Percentiles rank a stretch among this genome's conserved stretches.
Evolutionary conservation across 2,797 vertebrate species (phyloP).

Genomic region (Vireo griseus): DNA sequence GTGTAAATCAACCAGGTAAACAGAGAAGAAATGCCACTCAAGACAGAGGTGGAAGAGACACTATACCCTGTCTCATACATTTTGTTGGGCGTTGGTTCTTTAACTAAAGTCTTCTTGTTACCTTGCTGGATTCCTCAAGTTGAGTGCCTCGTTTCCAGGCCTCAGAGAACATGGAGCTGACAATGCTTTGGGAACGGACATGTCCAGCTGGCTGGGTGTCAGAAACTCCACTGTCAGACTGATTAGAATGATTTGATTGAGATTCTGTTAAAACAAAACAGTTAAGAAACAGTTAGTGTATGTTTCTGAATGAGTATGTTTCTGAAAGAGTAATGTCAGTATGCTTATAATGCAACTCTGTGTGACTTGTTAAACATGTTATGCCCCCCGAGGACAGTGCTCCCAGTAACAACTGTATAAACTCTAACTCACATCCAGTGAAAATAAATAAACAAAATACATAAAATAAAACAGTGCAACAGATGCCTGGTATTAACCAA

Average conservation of each 20-base stretch:
- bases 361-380: background rate
- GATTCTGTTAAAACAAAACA: constrained; percentile 72
- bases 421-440: background rate
- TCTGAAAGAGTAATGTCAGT: background rate
- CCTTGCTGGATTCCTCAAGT: constrained; percentile 92
- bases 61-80: background rate
- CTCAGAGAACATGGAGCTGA: constrained; percentile 98
- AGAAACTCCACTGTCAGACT: constrained; percentile 94
- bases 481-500: background rate
- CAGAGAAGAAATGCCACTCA: background rate
- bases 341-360: background rate
- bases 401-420: background rate
- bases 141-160: constrained; percentile 98
- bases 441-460: no score
- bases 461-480: background rate
- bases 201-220: constrained; percentile 89
- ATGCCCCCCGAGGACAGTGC: background rate
- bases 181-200: constrained; percentile 91
- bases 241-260: constrained; percentile 90
- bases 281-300: background rate
- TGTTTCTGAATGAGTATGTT: background rate
- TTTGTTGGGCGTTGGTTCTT: background rate
- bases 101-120: constrained; percentile 64
- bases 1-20: background rate
- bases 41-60: background rate